phyloP scores from a whole-genome alignment of 64 coral and sea anemone genomes.

The Dendrophyllia cribrosa region DNA sequence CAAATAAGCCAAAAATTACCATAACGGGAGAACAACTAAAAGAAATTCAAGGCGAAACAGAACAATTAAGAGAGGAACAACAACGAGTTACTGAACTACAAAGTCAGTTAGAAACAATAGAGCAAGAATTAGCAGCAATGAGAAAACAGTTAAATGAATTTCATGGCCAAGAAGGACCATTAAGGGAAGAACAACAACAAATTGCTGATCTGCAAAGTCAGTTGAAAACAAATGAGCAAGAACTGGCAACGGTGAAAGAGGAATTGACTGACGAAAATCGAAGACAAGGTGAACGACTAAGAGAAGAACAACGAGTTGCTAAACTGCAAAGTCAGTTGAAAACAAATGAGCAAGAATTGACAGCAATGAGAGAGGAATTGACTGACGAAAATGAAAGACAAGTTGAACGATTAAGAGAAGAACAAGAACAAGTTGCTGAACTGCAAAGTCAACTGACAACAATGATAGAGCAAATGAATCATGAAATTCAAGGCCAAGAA shows the following conservation, averaged over 20 bases:
- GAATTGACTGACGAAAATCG: background rate
- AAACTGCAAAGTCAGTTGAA: background rate
- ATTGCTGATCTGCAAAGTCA: background rate
- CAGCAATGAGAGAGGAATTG: too few relatives aligned
- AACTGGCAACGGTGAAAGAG: background rate
- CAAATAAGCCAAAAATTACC: background rate
- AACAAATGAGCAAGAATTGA: too few relatives aligned
- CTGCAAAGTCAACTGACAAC: too few relatives aligned
- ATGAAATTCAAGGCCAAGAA: too few relatives aligned
- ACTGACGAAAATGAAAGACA: too few relatives aligned
- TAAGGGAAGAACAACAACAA: background rate
- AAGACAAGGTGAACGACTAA: too few relatives aligned
- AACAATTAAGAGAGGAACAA: background rate
- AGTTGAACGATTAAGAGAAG: too few relatives aligned
- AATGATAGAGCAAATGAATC: too few relatives aligned
- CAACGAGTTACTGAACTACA: background rate
- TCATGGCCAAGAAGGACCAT: background rate
- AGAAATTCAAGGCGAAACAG: background rate
- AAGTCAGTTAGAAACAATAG: background rate
- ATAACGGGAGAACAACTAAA: background rate
- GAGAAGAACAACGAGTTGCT: background rate
- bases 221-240: background rate
- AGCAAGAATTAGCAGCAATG: background rate
- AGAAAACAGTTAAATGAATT: background rate
- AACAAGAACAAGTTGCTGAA: too few relatives aligned